Conservation (phyloP, 2,888 invertebrate species). For the Cantharis rufa region DNA sequence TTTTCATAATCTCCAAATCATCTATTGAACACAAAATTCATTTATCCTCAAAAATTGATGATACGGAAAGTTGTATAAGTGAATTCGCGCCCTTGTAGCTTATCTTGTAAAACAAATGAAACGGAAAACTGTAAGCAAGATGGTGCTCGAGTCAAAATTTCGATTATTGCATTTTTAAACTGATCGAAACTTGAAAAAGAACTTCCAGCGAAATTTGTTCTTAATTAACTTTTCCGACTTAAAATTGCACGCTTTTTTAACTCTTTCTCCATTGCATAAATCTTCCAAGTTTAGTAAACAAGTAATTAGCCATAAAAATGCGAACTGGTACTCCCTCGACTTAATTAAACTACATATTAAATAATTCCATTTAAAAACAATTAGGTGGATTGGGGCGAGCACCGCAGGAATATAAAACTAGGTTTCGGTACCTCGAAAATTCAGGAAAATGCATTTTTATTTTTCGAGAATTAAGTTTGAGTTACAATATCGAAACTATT, state of each 20-base stretch:
- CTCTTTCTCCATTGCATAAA: background rate
- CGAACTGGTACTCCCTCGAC: background rate
- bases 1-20: no score
- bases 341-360: background rate
- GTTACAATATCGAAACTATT: background rate
- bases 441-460: background rate
- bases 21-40: no score
- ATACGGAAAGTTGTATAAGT: background rate
- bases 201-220: background rate
- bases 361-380: background rate
- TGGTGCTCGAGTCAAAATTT: no score
- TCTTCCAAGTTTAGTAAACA: background rate
- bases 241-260: background rate
- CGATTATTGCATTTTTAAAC: no score
- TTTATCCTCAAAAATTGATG: background rate
- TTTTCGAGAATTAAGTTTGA: background rate
- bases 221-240: background rate
- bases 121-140: no score
- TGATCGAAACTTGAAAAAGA: background rate
- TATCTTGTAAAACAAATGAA: background rate
- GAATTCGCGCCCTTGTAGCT: background rate
- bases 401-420: background rate
- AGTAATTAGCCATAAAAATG: background rate
- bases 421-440: background rate
- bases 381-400: background rate